These are phyloP conservation scores for Caprella mutica DNA, from an alignment of 2,888 invertebrate species.

Conservation along the genomic window DNA sequence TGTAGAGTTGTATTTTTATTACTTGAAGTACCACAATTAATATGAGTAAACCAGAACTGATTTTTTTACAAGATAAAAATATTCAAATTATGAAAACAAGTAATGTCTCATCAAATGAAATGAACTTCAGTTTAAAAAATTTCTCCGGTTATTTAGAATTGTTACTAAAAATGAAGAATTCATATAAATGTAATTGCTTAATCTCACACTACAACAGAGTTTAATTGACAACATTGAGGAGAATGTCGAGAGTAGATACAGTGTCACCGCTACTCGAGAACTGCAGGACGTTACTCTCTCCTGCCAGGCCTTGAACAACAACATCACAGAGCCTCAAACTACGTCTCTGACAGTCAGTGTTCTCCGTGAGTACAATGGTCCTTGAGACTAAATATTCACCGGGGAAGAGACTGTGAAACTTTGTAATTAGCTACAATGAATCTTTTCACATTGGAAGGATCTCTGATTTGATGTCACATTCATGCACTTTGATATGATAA, in stretches of 20 bases:
- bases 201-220: too few species aligned
- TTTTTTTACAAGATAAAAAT: background rate
- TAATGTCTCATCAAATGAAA: background rate
- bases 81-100: background rate
- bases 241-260: slow-evolving; percentile 23
- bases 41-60: background rate
- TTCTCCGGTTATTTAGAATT: too few species aligned
- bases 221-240: too few species aligned
- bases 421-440: too few species aligned
- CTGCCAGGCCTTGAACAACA: slow-evolving; percentile 33
- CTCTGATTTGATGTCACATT: too few species aligned
- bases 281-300: slow-evolving; percentile 30
- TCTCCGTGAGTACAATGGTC: slow-evolving; percentile 19
- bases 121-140: too few species aligned
- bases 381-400: background rate
- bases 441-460: too few species aligned
- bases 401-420: too few species aligned
- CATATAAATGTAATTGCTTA: too few species aligned
- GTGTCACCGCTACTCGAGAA: slow-evolving; percentile 14
- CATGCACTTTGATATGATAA: too few species aligned
- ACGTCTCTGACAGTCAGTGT: slow-evolving; percentile 26
- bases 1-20: background rate
- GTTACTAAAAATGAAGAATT: too few species aligned
- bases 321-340: slow-evolving; percentile 31
- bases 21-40: background rate